Evolutionary conservation across 2,888 invertebrate genomes (phyloP), one percentile per base, ranked within the genome.

Genomic region (Petrophora chlorosata): DNA sequence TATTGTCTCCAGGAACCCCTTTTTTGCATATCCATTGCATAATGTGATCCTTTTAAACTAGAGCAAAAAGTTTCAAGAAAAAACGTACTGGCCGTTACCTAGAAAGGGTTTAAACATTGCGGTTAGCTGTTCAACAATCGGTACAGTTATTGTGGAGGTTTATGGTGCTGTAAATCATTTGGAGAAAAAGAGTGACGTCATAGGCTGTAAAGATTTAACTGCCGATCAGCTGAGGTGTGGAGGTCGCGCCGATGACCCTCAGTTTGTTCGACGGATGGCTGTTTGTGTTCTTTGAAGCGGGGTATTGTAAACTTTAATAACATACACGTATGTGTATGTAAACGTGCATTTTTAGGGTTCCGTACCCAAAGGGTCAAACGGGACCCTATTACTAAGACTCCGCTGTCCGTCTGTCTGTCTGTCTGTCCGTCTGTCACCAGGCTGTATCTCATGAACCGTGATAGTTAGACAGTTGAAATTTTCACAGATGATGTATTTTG

Each of bases 11-110:
- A 79, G 79, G 63, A 53, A 73, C 78, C 80, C 77, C 83, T 82
- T 85, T 87, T 89, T 89, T 88, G 87, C 88, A 87, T 87, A 88
- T 86, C 84, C 88, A n/a, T 87, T 85, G 84, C 84, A 74, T 76
- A 84, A 85, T 77, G 80, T 79, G 78, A 79, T 79, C 79, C 78
- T 73, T 77, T 72, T 65, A 72, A 90, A 87, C 75, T 88, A 68
- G 88, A 88, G 90, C 88, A 89, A 86, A 88, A 87, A 85, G 59
- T 49, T 40, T 4, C 8, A 33, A 49, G 58, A 69, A 66, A 72
- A 74, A 70, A 73, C 72, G 78, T 76, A 76, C 75, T 71, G 74
- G 53, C 65, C 67, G n/a, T 73, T 86, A 87, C 86, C 85, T 85
- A 86, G 86, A 89, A 88, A 82, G 85, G 87, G 85, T 86, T 87